Conservation (phyloP, 2,888 invertebrate species). For the Noctua pronuba region DNA sequence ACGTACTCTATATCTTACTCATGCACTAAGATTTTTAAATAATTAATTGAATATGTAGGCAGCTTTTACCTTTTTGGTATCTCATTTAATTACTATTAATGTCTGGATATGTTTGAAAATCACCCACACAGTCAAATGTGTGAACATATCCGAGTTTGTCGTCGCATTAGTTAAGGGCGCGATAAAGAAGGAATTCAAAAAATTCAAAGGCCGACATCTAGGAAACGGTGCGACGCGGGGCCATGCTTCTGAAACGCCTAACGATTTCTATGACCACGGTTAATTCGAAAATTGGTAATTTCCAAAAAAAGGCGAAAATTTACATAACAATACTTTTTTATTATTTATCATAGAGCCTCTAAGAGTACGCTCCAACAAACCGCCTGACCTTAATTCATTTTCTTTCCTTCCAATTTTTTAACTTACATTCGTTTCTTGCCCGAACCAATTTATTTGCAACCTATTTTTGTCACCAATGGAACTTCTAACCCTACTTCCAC, state of each 20-base stretch:
- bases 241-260: neutral
- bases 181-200: neutral
- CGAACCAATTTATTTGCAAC: neutral
- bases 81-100: no score
- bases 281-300: neutral
- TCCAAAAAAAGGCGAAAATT: neutral
- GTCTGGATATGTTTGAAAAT: neutral
- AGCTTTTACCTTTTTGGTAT: neutral
- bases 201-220: neutral
- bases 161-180: neutral
- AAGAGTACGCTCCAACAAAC: neutral
- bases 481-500: conserved; percentile 25
- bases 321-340: neutral
- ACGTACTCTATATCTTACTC: neutral
- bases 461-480: neutral
- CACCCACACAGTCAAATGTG: neutral
- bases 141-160: neutral
- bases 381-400: neutral
- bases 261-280: neutral
- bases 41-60: neutral
- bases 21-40: neutral
- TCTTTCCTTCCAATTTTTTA: neutral
- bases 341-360: neutral
- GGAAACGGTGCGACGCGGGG: neutral
- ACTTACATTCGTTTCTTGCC: neutral